Conservation (phyloP, 2,113 vertebrate genomes). For the Indicator indicator region DNA sequence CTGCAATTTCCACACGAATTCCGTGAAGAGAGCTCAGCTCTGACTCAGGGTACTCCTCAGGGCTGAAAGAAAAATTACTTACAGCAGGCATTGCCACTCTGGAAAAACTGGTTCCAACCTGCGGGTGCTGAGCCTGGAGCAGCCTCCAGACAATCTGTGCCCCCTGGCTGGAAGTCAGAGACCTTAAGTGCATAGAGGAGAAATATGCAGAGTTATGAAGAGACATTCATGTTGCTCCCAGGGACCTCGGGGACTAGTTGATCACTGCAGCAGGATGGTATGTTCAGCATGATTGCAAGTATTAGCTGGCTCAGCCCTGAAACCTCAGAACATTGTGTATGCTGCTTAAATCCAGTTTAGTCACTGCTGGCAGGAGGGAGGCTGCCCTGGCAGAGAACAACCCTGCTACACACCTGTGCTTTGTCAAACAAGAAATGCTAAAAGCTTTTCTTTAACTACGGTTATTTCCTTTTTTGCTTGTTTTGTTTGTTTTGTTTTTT, state of each 20-base stretch:
- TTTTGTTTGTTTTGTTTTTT: not conserved
- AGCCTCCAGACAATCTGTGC: not conserved
- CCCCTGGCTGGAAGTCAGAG: not conserved
- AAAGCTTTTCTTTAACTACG: not conserved
- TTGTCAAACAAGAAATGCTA: constrained; percentile 3
- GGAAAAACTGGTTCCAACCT: not conserved
- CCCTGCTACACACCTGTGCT: constrained; percentile 19
- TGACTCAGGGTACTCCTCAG: not conserved
- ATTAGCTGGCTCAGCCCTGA: constrained; percentile 37
- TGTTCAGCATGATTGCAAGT: constrained; percentile 49
- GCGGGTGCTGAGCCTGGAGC: not conserved
- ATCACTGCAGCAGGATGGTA: constrained; percentile 16
- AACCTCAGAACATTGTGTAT: constrained; percentile 40
- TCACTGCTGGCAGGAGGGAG: constrained; percentile 19
- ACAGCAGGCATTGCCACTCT: not conserved
- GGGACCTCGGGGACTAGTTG: not conserved
- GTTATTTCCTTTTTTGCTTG: not conserved
- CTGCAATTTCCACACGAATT: not conserved
- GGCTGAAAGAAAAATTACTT: not conserved
- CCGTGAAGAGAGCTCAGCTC: not conserved
- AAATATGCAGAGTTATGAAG: not conserved
- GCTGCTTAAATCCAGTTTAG: constrained; percentile 10
- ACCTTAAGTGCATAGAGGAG: not conserved
- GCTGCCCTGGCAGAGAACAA: not conserved
- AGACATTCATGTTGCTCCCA: not conserved